Conservation (phyloP, 2,113 vertebrate species). For the Pseudopodoces humilis region DNA sequence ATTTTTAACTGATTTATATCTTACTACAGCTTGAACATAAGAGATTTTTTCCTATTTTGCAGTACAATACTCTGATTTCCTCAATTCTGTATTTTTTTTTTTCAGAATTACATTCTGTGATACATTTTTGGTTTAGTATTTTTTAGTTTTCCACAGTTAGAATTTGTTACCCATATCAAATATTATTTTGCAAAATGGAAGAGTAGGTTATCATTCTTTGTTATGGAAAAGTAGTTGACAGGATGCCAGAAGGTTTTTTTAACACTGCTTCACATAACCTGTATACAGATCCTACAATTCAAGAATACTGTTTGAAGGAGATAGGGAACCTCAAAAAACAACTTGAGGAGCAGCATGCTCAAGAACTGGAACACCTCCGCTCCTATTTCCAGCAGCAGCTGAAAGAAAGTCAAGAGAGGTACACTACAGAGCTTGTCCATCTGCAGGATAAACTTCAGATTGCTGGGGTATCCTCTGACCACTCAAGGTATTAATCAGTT, state of each 20-base stretch:
- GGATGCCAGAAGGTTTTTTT: not conserved
- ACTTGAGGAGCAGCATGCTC: conserved; percentile 79
- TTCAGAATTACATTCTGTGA: not conserved
- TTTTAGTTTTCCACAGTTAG: not conserved
- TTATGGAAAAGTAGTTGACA: not conserved
- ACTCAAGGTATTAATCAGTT: conserved; percentile 74
- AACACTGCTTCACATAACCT: not conserved
- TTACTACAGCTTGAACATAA: not conserved
- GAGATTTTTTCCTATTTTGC: not conserved
- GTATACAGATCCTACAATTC: not conserved
- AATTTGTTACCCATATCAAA: not conserved
- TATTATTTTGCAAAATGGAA: not conserved
- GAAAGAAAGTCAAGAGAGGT: conserved; percentile 79
- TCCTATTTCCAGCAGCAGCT: conserved; percentile 81
- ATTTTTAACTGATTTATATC: not conserved
- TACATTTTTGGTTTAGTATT: not conserved
- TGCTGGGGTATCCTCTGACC: conserved; percentile 35
- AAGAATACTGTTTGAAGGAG: conserved; percentile 38
- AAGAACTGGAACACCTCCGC: conserved; percentile 78
- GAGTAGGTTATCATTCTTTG: not conserved
- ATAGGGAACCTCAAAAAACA: conserved; percentile 69
- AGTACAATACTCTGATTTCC: not conserved
- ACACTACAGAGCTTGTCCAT: conserved; percentile 73
- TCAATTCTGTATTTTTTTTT: not conserved
- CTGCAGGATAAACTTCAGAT: conserved; percentile 79